Percentiles rank a stretch among this genome's conserved stretches.
phyloP scores from a whole-genome alignment of 2,888 invertebrate species.

The Congeria kusceri region DNA sequence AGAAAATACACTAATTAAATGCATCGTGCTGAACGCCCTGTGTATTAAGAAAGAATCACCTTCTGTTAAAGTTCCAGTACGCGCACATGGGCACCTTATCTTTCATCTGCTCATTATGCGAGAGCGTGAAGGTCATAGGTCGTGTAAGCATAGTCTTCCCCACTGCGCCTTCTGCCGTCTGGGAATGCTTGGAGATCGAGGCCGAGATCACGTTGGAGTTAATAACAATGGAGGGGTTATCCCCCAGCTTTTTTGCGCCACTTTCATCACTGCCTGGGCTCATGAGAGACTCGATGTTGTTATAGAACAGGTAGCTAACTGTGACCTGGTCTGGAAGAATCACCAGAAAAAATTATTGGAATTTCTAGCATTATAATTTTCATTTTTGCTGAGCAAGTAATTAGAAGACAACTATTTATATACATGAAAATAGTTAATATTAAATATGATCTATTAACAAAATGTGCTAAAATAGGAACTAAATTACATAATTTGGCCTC shows the following conservation, averaged over 20 bases:
- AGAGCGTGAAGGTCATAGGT: constrained; percentile 93
- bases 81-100: constrained; percentile 71
- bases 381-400: no score
- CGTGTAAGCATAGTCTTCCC: constrained; percentile 82
- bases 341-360: no score
- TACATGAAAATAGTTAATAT: no score
- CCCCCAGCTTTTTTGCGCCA: neutral
- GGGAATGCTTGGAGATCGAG: constrained; percentile 69
- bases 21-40: no score
- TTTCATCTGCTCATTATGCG: constrained; percentile 88
- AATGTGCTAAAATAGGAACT: no score
- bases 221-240: constrained; percentile 50
- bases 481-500: no score
- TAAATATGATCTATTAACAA: no score
- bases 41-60: constrained; percentile 37
- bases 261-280: constrained; percentile 44
- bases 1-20: no score
- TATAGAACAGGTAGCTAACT: constrained; percentile 74
- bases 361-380: no score
- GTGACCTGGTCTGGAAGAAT: constrained; percentile 56
- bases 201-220: constrained; percentile 82
- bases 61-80: constrained; percentile 49
- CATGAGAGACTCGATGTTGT: constrained; percentile 73
- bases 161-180: constrained; percentile 8
- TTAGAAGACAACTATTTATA: no score